These are phyloP conservation scores for Platorchestia sp. DNA, from an alignment of 1,140 invertebrate genomes.

Conservation along the genomic window DNA sequence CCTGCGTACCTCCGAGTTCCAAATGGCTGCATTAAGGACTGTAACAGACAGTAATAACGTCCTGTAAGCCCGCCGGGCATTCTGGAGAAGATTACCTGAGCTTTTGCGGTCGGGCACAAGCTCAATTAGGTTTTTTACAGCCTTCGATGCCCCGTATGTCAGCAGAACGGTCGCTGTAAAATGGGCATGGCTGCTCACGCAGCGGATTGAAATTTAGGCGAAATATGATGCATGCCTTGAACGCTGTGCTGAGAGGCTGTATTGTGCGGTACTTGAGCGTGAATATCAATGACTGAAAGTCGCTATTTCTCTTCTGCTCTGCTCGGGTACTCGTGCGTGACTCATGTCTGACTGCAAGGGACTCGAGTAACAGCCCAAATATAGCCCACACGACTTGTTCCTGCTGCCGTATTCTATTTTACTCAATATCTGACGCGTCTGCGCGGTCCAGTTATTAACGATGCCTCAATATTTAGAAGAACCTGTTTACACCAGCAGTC, in stretches of 20 bases:
- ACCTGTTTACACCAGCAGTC: not conserved
- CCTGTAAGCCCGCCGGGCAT: not conserved
- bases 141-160: not conserved
- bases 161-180: not conserved
- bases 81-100: not conserved
- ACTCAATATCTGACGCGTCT: not conserved
- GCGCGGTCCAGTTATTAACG: not conserved
- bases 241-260: no score
- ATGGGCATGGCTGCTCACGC: not conserved
- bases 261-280: no score
- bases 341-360: no score
- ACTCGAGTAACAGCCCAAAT: no score
- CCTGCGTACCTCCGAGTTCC: not conserved
- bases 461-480: not conserved
- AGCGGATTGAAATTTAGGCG: not conserved
- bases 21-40: not conserved
- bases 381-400: no score
- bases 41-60: not conserved
- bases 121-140: not conserved
- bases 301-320: no score
- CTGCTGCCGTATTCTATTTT: no score
- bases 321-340: no score
- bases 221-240: not conserved
- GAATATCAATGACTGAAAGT: not conserved
- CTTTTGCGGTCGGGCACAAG: no score